Conservation (phyloP, 2,797 vertebrate species). For the Spondyliosoma cantharus region DNA sequence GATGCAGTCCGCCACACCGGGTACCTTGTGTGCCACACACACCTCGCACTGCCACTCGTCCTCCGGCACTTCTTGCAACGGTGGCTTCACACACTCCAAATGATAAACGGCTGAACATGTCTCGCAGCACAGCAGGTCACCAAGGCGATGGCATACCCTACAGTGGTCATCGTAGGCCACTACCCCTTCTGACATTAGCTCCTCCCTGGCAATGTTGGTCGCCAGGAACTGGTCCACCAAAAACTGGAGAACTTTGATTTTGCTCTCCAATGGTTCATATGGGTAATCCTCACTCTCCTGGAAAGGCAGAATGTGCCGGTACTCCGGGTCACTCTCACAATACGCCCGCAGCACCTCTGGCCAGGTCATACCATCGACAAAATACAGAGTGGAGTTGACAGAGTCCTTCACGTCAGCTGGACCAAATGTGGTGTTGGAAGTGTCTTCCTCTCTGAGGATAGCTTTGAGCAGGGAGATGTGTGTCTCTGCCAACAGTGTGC, state of each 20-base stretch:
- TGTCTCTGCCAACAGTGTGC: constrained; percentile 95
- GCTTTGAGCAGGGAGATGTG: constrained; percentile 95
- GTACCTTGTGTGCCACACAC: constrained; percentile 95
- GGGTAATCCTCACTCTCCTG: constrained; percentile 95
- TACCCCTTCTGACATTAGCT: constrained; percentile 96
- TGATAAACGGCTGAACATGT: constrained; percentile 98
- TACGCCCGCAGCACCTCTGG: constrained; percentile 96
- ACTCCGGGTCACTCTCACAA: constrained; percentile 96
- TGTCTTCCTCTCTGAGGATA: constrained; percentile 97
- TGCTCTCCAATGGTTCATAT: constrained; percentile 93
- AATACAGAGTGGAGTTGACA: constrained; percentile 96
- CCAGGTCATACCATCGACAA: constrained; percentile 98
- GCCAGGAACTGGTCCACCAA: constrained; percentile 97
- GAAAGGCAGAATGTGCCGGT: constrained; percentile 91
- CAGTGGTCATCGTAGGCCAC: constrained; percentile 98
- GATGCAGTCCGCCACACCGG: constrained; percentile 93
- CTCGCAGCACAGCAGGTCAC: constrained; percentile 97
- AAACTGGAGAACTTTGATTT: constrained; percentile 97
- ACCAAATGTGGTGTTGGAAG: constrained; percentile 96
- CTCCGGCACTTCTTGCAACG: constrained; percentile 95
- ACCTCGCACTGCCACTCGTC: constrained; percentile 99
- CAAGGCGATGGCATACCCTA: constrained; percentile 96
- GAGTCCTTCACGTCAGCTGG: constrained; percentile 97
- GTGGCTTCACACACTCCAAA: constrained; percentile 95
- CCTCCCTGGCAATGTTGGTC: constrained; percentile 95